phyloP scores from a whole-genome alignment of 2,113 vertebrate genomes.

The Sitta europaea region DNA sequence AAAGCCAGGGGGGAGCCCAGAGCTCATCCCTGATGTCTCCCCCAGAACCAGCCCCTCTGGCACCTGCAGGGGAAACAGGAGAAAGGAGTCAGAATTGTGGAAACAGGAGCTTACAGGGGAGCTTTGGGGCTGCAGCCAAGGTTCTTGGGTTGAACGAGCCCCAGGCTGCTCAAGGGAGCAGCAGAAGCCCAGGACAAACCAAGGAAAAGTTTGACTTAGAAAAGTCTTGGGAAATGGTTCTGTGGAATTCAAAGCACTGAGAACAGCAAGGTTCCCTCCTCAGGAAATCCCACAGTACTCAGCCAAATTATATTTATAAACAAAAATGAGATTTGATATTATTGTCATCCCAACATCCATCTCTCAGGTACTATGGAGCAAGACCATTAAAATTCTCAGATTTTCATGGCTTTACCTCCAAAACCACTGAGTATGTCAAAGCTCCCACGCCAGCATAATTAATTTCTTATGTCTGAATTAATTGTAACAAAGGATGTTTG shows the following conservation, averaged over 20 bases:
- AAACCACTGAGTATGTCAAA: neutral
- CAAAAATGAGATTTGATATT: neutral
- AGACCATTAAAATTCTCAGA: neutral
- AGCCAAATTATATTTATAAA: neutral
- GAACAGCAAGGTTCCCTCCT: neutral
- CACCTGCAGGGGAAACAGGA: neutral
- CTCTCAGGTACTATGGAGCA: neutral
- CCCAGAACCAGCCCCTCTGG: accelerated
- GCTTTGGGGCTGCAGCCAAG: neutral
- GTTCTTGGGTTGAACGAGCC: neutral
- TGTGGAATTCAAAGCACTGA: neutral
- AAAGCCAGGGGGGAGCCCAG: neutral
- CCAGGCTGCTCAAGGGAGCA: neutral
- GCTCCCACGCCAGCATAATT: neutral
- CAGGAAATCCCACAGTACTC: neutral
- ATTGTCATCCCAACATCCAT: neutral
- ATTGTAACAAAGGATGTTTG: neutral
- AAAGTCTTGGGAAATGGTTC: neutral
- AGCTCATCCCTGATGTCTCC: neutral
- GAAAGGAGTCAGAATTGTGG: neutral
- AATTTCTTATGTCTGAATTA: neutral
- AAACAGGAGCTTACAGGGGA: accelerated
- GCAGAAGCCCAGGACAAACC: neutral
- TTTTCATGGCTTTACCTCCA: neutral
- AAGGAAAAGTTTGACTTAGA: neutral